Conservation (phyloP, 2,113 vertebrate species). For the Cariama cristata region DNA sequence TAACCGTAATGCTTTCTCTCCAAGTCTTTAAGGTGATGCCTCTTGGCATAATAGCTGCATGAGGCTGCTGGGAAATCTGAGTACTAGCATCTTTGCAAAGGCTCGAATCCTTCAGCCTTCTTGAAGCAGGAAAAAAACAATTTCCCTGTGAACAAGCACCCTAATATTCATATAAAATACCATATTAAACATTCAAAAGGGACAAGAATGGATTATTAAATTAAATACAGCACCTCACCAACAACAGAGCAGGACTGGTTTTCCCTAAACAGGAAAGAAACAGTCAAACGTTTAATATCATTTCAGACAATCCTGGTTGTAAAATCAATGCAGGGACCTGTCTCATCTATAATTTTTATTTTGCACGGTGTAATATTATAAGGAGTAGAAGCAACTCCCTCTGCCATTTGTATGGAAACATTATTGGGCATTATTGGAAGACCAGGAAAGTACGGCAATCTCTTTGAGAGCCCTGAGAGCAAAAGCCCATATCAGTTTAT, state of each 20-base stretch:
- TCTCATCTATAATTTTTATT: neutral
- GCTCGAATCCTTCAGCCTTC: neutral
- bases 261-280: neutral
- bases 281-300: neutral
- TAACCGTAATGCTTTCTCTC: neutral
- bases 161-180: neutral
- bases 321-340: neutral
- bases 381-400: neutral
- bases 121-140: neutral
- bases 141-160: neutral
- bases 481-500: neutral
- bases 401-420: neutral
- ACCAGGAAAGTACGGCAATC: neutral
- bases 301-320: neutral
- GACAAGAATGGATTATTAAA: neutral
- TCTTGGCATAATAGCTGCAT: constrained; percentile 14
- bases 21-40: neutral
- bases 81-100: neutral
- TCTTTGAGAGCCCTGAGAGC: neutral
- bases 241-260: neutral
- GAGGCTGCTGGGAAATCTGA: constrained; percentile 1
- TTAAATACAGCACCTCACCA: neutral
- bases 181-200: neutral
- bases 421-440: neutral
- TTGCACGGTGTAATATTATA: neutral